A percentile compares a stretch with the other conserved stretches of the same genome.
phyloP scores from a whole-genome alignment of 23 tunicate genomes.

The Pegea sp. region DNA sequence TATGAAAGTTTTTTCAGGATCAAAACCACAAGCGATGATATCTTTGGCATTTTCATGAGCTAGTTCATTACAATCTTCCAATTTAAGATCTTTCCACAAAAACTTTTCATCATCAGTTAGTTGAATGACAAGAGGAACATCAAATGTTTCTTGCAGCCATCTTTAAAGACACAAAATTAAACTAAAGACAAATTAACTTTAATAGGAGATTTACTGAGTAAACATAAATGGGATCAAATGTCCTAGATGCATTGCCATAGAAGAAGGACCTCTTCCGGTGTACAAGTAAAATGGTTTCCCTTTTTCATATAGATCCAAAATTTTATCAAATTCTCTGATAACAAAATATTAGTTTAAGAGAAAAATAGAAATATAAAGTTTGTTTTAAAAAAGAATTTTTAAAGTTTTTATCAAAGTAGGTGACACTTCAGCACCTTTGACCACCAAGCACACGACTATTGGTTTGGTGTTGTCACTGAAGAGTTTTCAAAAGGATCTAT shows the following conservation, averaged over 20 bases:
- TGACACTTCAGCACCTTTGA: too few species aligned
- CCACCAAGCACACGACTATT: too few species aligned
- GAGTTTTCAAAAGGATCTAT: too few species aligned
- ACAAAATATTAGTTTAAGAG: too few species aligned
- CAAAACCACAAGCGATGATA: slow-evolving; percentile 93
- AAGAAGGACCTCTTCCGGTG: slow-evolving; percentile 99
- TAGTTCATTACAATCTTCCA: slow-evolving; percentile 62
- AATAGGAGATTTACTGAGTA: slow-evolving; percentile 61
- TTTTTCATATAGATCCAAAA: slow-evolving; percentile 49
- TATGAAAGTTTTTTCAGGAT: slow-evolving; percentile 92
- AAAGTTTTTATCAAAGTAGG: neutral
- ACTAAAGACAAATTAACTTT: neutral
- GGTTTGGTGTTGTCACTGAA: too few species aligned
- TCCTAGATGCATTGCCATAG: slow-evolving; percentile 96
- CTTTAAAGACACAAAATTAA: slow-evolving; percentile 9
- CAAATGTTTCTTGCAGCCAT: slow-evolving; percentile 74
- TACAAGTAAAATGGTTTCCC: slow-evolving; percentile 90
- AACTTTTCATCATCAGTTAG: slow-evolving; percentile 98
- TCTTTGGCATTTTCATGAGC: slow-evolving; percentile 73
- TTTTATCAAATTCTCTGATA: slow-evolving; percentile 39
- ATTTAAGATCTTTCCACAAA: slow-evolving; percentile 63
- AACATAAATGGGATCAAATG: slow-evolving; percentile 90
- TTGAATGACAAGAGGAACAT: slow-evolving; percentile 88
- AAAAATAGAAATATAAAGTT: neutral
- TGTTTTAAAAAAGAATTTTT: neutral